phyloP scores from a whole-genome alignment of 2,888 invertebrate species.

The Polia nebulosa region DNA sequence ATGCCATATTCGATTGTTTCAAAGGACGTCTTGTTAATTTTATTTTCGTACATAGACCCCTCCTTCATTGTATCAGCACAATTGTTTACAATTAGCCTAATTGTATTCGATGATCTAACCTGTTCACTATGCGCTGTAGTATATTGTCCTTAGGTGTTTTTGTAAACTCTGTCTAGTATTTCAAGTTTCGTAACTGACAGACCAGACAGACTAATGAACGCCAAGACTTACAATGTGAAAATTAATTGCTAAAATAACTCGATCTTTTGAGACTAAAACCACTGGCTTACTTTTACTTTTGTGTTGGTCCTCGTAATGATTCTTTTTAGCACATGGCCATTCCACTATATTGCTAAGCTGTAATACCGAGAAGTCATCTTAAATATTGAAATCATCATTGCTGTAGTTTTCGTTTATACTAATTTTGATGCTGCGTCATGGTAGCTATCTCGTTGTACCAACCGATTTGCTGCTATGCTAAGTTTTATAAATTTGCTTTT shows the following conservation, averaged over 20 bases:
- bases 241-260: slow-evolving; percentile 25
- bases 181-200: slow-evolving; percentile 13
- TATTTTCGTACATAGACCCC: slow-evolving; percentile 50
- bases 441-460: not conserved
- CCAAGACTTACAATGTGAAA: slow-evolving; percentile 27
- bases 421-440: not conserved
- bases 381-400: not conserved
- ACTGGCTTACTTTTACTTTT: slow-evolving; percentile 37
- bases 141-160: slow-evolving; percentile 15
- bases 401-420: not conserved
- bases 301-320: slow-evolving; percentile 19
- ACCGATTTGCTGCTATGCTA: too few relatives aligned
- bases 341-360: not conserved
- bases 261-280: slow-evolving; percentile 14
- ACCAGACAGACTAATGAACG: slow-evolving; percentile 19
- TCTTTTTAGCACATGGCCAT: slow-evolving; percentile 25
- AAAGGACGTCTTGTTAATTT: slow-evolving; percentile 42
- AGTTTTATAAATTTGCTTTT: too few relatives aligned
- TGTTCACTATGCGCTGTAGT: slow-evolving; percentile 39
- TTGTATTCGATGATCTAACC: slow-evolving; percentile 63
- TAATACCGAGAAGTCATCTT: slow-evolving; percentile 1
- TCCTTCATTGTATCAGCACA: slow-evolving; percentile 48
- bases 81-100: slow-evolving; percentile 66
- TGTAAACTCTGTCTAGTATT: slow-evolving; percentile 10
- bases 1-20: slow-evolving; percentile 32